These are phyloP conservation scores for Drosophila sordidapex DNA, from an alignment of 2,888 invertebrate species.

Conservation along the genomic window DNA sequence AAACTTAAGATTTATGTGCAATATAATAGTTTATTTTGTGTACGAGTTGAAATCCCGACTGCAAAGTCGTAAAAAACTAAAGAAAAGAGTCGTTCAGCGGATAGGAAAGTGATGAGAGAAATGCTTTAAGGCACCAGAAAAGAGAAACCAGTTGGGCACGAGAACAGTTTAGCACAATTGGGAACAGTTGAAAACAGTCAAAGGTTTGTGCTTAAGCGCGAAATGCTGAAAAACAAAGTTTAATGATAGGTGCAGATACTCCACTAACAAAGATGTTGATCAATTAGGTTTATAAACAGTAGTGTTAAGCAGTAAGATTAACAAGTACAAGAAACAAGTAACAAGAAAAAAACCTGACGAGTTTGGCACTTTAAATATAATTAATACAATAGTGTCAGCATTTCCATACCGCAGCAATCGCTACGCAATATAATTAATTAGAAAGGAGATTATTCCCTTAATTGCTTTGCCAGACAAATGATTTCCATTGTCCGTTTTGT, in stretches of 20 bases:
- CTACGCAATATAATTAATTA: slow-evolving; percentile 7
- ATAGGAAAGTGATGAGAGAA: slow-evolving; percentile 1
- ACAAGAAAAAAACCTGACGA: background rate
- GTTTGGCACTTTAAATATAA: background rate
- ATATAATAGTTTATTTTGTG: background rate
- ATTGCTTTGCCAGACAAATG: slow-evolving; percentile 7
- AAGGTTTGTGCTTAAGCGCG: background rate
- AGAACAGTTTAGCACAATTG: slow-evolving; percentile 15
- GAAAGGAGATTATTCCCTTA: slow-evolving; percentile 23
- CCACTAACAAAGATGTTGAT: background rate
- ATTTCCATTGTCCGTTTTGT: slow-evolving; percentile 1
- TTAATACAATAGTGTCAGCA: background rate
- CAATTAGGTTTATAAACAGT: background rate
- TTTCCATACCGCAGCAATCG: background rate
- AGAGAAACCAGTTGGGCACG: slow-evolving; percentile 20
- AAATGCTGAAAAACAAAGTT: background rate
- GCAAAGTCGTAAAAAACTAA: background rate
- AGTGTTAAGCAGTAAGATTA: background rate
- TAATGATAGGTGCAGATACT: background rate
- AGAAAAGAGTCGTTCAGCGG: slow-evolving; percentile 15
- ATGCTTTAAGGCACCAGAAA: background rate
- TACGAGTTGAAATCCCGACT: background rate
- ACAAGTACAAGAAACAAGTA: no score
- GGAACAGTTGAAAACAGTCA: slow-evolving; percentile 5
- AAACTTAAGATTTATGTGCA: background rate